Evolutionary conservation across 2,113 vertebrate species (phyloP), one percentile per base, ranked within the genome.

Genomic region (Blennius ocellaris): DNA sequence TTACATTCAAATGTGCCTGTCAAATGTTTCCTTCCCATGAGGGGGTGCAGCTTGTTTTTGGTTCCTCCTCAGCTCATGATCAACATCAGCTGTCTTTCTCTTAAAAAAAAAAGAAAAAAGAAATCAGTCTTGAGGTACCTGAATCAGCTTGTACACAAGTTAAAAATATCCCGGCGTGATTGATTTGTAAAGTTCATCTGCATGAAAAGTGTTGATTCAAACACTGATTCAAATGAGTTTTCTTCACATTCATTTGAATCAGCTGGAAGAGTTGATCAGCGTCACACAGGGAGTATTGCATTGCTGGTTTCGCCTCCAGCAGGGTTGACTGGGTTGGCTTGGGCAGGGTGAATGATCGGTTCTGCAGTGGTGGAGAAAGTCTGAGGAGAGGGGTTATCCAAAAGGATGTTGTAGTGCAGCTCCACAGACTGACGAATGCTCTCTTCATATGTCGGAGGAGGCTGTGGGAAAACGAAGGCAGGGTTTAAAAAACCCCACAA

Each of bases 381-480:
- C 40, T 44, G 73, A 56, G 82, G 70, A 11, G 58, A 17, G 6
- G 76, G 49, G 40, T 53, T 0, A 36, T 85, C 84, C 51, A 63
- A 39, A 21, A 89, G 66, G 69, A 84, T 55, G 78, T 77, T 39
- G 49, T 76, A 87, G 0, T 87, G 87, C 52, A 90, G 54, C 49
- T 87, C 93, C 63, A 90, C 38, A 1, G 92, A 92, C 21, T 91
- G 89, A 0, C 84, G 87, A 49, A 93, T 49, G 17, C 85, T 93
- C 61, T 94, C 93, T 50, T 94, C 93, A 5, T 94, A 94, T 5
- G 93, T 87, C 3, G 93, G 93, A n/a, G 93, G 93, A 48, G 87
- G 80, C 93, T 94, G 74, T 14, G 5, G 10, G 40, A 39, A 60
- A 63, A 43, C 52, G n/a, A 3, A 51, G 36, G 4, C 40, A 9